Evolutionary conservation across 2,888 invertebrate species (phyloP), one percentile per base, ranked within the genome.

Genomic region (Pseudeuparius sepicola): DNA sequence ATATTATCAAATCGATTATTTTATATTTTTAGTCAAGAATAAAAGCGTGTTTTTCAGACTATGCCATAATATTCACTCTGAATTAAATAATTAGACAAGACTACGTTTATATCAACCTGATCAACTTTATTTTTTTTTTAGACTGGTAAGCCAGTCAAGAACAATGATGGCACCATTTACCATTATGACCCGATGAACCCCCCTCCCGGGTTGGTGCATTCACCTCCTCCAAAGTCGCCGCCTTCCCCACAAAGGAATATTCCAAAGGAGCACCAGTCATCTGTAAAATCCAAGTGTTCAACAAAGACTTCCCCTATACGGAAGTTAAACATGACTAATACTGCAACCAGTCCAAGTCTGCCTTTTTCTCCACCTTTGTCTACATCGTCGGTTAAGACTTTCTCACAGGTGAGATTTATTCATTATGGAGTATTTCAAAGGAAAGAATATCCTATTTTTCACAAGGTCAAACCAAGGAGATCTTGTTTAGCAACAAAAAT

Each of bases 131-230:
- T n/a, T 43, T 42, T 40, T 14, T 44, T 56, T 26, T 60, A 80
- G 70, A 81, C 79, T 30, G 83, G 84, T 4, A 75, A 78, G 33
- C 78, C 85, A 1, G 70, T 79, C 28, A 75, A 75, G 26, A 86
- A 86, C 53, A 64, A 77, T 0, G 86, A 87, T 53, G 86, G 86
- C 10, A 68, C 73, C 1, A 60, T 82, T 10, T 87, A 87, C 58
- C 78, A 78, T 42, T 84, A 77, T 60, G 81, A 85, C 52, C 84
- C 85, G 1, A 64, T 68, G 23, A 75, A 78, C 54, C 78, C 76
- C 7, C 79, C 78, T 1, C 63, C 54, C 2, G 52, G 50, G n/a
- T 44, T 57, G 20, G 40, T 44, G 13, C 40, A 45, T 1, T 18
- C 31, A 11, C 12, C 31, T 5, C 27, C 26, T 11, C 20, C 27